Evolutionary conservation across 2,888 invertebrate species (phyloP).

Genomic region (Morpho deidamia): DNA sequence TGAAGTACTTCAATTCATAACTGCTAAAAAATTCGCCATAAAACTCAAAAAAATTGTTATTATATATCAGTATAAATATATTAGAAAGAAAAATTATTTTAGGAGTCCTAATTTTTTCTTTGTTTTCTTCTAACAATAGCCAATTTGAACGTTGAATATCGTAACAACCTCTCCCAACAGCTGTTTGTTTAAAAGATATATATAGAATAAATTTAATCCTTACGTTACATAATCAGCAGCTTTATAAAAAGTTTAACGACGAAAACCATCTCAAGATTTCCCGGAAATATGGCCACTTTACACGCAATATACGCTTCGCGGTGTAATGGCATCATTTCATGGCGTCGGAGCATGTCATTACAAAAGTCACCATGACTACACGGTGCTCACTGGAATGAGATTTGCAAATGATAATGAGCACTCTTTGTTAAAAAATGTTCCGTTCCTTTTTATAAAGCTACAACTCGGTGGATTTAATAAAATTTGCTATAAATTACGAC

Average conservation of each 20-base stretch:
- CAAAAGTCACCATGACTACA: conserved; percentile 61
- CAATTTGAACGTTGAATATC: too few relatives aligned
- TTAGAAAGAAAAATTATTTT: too few relatives aligned
- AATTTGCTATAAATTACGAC: conserved; percentile 6
- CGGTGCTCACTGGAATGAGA: conserved; percentile 47
- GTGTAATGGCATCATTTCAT: conserved; percentile 65
- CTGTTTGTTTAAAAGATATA: too few relatives aligned
- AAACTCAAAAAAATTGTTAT: too few relatives aligned
- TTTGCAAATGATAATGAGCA: conserved; percentile 48
- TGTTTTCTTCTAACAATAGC: too few relatives aligned
- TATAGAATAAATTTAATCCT: too few relatives aligned
- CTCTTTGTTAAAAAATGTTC: conserved; percentile 39
- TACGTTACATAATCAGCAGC: not conserved
- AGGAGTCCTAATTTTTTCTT: too few relatives aligned
- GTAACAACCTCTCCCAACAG: too few relatives aligned
- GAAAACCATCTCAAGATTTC: not conserved
- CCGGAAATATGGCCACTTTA: conserved; percentile 4
- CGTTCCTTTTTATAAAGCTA: conserved; percentile 26
- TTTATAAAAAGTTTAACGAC: not conserved
- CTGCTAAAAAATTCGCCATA: too few relatives aligned
- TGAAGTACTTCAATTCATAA: too few relatives aligned
- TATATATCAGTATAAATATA: too few relatives aligned
- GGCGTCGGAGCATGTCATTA: conserved; percentile 51
- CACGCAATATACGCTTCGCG: conserved; percentile 53
- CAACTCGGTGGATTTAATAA: conserved; percentile 14